Conservation (phyloP, 2,113 vertebrate species). For the Chaetops frenatus region DNA sequence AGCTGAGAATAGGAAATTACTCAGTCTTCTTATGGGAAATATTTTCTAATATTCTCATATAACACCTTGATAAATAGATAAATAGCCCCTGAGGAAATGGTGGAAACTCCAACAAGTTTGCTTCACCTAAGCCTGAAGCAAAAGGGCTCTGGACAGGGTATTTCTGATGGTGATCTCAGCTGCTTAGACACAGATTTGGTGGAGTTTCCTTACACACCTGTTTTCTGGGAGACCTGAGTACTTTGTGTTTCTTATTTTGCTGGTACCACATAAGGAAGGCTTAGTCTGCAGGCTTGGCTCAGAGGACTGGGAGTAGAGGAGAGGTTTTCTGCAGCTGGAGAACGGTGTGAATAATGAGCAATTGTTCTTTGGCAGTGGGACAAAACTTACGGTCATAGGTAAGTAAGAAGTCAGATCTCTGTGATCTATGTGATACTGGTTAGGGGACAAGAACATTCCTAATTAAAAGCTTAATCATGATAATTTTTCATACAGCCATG, state of each 20-base stretch:
- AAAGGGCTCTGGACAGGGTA: neutral
- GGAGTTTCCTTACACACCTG: neutral
- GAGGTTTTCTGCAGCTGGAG: slow-evolving; percentile 57
- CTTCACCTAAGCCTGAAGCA: neutral
- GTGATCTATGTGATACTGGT: neutral
- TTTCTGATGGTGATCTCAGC: neutral
- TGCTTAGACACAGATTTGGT: neutral
- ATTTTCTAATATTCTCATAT: neutral
- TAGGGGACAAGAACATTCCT: neutral
- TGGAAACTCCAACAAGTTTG: neutral
- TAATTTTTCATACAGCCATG: neutral
- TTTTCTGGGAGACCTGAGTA: neutral
- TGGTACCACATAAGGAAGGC: neutral
- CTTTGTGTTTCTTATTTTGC: neutral
- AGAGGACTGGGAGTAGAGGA: neutral
- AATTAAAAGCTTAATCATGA: neutral
- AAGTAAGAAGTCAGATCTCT: neutral
- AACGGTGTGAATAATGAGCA: slow-evolving; percentile 63
- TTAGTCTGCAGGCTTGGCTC: neutral
- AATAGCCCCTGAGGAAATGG: neutral
- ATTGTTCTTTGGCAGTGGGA: slow-evolving; percentile 64
- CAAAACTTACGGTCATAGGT: slow-evolving; percentile 66
- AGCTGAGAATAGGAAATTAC: neutral
- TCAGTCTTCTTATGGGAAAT: neutral
- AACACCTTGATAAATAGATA: neutral